Conservation (phyloP, 2,113 vertebrate genomes). For the Callipepla californica region DNA sequence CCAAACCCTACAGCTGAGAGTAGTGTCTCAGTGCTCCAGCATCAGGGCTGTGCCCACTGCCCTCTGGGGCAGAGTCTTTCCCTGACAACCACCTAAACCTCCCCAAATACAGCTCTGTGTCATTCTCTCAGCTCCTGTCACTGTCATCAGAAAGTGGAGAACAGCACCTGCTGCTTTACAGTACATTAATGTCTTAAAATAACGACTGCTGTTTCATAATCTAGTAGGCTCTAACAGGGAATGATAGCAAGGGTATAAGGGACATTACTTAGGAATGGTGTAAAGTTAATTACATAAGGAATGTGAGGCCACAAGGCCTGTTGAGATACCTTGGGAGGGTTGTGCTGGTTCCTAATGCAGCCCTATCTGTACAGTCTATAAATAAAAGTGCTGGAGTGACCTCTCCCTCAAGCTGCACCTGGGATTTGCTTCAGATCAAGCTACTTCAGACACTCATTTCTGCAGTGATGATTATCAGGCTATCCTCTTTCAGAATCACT, state of each 20-base stretch:
- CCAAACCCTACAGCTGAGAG: neutral
- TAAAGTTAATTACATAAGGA: neutral
- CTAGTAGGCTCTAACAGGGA: neutral
- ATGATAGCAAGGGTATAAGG: neutral
- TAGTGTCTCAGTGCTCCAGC: neutral
- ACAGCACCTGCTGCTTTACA: neutral
- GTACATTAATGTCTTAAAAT: neutral
- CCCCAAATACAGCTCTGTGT: neutral
- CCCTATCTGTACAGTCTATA: neutral
- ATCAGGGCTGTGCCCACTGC: neutral
- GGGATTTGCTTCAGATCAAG: neutral
- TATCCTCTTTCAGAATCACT: neutral
- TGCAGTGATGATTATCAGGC: neutral
- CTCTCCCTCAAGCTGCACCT: neutral
- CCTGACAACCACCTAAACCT: neutral
- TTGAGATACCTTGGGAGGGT: neutral
- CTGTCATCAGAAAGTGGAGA: neutral
- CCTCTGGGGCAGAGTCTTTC: neutral
- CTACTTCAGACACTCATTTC: neutral
- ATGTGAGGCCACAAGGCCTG: neutral
- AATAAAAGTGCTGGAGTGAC: neutral
- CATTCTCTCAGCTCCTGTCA: neutral
- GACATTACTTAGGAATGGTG: neutral
- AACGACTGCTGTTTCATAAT: neutral
- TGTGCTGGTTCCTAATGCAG: neutral